Percentiles rank a stretch among this genome's conserved stretches.
Evolutionary conservation across 2,113 vertebrate genomes (phyloP).

Genomic region (Engystomops pustulosus): DNA sequence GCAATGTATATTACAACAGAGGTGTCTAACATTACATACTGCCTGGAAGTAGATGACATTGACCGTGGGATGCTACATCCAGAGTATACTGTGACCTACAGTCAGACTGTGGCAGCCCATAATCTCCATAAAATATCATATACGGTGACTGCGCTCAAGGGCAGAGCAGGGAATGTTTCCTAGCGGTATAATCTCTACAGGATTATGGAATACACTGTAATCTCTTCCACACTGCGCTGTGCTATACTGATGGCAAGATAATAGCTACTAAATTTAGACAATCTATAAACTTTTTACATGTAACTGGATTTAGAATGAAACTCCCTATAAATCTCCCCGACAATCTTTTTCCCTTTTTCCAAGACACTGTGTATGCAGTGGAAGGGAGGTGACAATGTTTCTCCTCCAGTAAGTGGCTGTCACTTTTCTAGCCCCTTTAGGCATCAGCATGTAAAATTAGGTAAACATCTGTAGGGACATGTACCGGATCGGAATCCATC

Average conservation of each 20-base stretch:
- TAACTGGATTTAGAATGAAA: too few species aligned
- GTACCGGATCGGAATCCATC: not conserved
- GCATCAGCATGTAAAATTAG: too few species aligned
- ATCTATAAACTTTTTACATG: not conserved
- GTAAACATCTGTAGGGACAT: not conserved
- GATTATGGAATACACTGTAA: not conserved
- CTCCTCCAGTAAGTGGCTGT: not conserved
- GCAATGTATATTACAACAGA: too few species aligned
- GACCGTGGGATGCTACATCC: too few species aligned
- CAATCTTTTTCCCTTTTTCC: too few species aligned
- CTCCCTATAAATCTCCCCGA: too few species aligned
- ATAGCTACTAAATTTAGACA: not conserved
- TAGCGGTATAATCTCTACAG: not conserved
- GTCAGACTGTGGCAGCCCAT: not conserved
- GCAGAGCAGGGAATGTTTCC: not conserved
- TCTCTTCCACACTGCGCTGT: not conserved
- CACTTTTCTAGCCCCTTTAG: not conserved
- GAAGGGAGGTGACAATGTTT: not conserved
- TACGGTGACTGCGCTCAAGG: not conserved
- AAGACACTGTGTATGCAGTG: too few species aligned
- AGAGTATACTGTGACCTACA: not conserved
- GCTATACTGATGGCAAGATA: not conserved
- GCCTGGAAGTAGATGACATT: too few species aligned
- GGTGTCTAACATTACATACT: too few species aligned
- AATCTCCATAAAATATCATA: not conserved